A percentile compares a stretch with the other conserved stretches of the same genome.
These are phyloP conservation scores for Arctocebus calabarensis DNA, from an alignment of 2,797 vertebrate genomes.

Conservation along the genomic window DNA sequence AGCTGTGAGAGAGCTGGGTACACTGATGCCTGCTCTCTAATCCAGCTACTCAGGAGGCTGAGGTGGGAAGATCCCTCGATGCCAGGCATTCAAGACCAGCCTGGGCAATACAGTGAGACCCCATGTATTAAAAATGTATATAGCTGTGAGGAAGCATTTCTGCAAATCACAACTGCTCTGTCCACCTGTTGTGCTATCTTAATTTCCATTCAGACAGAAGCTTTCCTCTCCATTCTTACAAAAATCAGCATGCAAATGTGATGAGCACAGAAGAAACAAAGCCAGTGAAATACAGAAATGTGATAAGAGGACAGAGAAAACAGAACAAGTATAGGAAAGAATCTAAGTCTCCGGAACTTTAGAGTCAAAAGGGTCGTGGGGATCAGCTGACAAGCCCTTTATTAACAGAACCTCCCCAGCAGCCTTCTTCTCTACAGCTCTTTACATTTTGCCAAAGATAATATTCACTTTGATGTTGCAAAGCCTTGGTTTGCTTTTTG, in stretches of 20 bases:
- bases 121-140: background rate
- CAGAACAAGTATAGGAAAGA: background rate
- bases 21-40: background rate
- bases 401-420: background rate
- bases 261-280: background rate
- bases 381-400: background rate
- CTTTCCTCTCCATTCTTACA: background rate
- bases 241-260: background rate
- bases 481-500: conserved; percentile 42
- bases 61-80: background rate
- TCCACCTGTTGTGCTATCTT: background rate
- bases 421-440: background rate
- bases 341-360: background rate
- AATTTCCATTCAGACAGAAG: background rate
- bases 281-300: background rate
- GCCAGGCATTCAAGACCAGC: background rate
- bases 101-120: background rate
- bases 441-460: conserved; percentile 65
- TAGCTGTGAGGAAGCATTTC: background rate
- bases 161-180: background rate
- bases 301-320: background rate
- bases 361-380: background rate
- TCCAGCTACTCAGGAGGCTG: background rate
- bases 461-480: conserved; percentile 62
- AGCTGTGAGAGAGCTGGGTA: background rate